These are phyloP conservation scores for Pocillopora damicornis DNA, from an alignment of 64 coral and sea anemone genomes.

Conservation along the genomic window DNA sequence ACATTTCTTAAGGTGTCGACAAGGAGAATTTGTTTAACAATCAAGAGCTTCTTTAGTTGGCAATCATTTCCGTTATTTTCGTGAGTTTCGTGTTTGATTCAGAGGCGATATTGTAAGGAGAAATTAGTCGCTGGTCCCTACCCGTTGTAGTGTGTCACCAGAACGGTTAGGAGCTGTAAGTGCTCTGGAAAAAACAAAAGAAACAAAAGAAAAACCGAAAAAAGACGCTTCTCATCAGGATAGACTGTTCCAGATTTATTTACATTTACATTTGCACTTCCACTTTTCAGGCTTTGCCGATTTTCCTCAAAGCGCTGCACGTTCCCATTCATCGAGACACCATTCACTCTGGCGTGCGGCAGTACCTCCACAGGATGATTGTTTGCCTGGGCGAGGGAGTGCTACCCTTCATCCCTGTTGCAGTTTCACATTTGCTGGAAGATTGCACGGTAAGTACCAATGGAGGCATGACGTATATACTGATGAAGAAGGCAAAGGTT, in stretches of 20 bases:
- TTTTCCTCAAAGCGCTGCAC: slow-evolving; percentile 78
- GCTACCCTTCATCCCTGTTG: slow-evolving; percentile 81
- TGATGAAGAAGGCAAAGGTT: neutral
- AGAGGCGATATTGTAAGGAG: too few relatives aligned
- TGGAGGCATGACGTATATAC: neutral
- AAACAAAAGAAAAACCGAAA: too few relatives aligned
- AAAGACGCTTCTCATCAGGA: too few relatives aligned
- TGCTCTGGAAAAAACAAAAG: too few relatives aligned
- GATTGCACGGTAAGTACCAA: slow-evolving; percentile 73
- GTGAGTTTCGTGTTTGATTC: too few relatives aligned
- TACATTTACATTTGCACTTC: neutral
- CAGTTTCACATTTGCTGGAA: slow-evolving; percentile 88
- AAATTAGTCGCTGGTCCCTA: neutral
- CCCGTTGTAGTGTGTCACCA: too few relatives aligned
- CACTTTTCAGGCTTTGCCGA: slow-evolving; percentile 73
- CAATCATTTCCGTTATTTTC: too few relatives aligned
- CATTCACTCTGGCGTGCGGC: slow-evolving; percentile 90
- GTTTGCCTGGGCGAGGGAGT: slow-evolving; percentile 90
- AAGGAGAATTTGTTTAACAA: too few relatives aligned
- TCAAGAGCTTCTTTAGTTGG: too few relatives aligned
- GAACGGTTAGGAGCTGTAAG: too few relatives aligned
- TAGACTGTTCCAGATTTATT: too few relatives aligned
- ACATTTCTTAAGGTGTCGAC: too few relatives aligned
- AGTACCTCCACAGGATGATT: slow-evolving; percentile 96
- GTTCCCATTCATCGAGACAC: slow-evolving; percentile 84